A percentile compares a stretch with the other conserved stretches of the same genome.
These are phyloP conservation scores for Rhopalosiphum nymphaeae DNA, from an alignment of 2,888 invertebrate species.

Conservation along the genomic window DNA sequence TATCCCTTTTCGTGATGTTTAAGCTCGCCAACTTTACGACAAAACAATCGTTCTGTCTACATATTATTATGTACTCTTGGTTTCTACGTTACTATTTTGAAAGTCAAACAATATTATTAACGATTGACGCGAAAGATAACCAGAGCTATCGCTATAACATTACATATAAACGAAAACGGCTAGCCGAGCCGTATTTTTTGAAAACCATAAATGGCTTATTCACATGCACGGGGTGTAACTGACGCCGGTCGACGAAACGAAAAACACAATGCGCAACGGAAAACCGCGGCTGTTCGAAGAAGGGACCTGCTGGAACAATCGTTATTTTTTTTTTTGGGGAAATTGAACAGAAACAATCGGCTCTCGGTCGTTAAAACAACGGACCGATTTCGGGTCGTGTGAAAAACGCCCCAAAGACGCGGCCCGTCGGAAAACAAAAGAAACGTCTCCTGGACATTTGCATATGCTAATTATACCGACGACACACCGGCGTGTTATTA, in stretches of 20 bases:
- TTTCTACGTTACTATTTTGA: not conserved
- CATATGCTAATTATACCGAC: constrained; percentile 48
- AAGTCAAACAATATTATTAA: not conserved
- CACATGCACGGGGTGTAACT: not conserved
- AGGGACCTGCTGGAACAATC: not conserved
- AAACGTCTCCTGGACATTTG: constrained; percentile 61
- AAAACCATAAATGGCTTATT: not conserved
- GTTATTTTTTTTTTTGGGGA: constrained; percentile 14
- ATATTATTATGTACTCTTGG: not conserved
- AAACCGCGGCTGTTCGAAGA: not conserved
- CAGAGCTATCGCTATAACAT: not conserved
- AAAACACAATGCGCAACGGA: constrained; percentile 10
- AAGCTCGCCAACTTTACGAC: not conserved
- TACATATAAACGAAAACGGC: not conserved
- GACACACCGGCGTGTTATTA: constrained; percentile 24
- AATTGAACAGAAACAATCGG: constrained; percentile 49
- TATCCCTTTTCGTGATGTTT: not conserved
- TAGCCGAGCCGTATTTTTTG: not conserved
- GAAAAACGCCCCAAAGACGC: constrained; percentile 56
- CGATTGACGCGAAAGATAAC: not conserved
- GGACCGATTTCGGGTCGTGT: constrained; percentile 47
- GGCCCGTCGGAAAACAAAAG: constrained; percentile 56
- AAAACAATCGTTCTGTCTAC: not conserved
- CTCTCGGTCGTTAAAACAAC: constrained; percentile 41
- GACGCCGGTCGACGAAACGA: constrained; percentile 4